phyloP scores from a whole-genome alignment of 2,113 vertebrate species.

The Tragulus kanchil region DNA sequence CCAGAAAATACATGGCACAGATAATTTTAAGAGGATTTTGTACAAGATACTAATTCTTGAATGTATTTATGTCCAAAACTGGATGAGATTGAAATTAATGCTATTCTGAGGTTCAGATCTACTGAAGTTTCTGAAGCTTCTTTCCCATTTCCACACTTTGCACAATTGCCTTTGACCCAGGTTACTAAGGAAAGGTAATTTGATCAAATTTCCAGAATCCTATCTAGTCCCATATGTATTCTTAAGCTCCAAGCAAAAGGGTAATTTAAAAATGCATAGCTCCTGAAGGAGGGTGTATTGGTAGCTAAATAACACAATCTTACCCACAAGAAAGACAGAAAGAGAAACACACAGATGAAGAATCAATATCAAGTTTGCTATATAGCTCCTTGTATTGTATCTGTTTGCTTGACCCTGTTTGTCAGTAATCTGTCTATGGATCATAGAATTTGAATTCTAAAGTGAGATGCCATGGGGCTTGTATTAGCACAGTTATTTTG shows the following conservation, averaged over 20 bases:
- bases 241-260: neutral
- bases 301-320: neutral
- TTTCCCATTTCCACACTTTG: neutral
- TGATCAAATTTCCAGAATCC: neutral
- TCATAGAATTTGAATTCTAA: neutral
- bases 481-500: neutral
- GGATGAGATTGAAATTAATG: neutral
- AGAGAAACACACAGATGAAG: neutral
- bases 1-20: neutral
- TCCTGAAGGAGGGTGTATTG: neutral
- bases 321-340: neutral
- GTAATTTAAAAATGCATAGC: neutral
- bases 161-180: neutral
- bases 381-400: neutral
- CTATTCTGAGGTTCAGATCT: neutral
- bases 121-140: neutral
- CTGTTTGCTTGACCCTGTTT: neutral
- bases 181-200: neutral
- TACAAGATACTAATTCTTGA: neutral
- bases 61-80: neutral
- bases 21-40: neutral
- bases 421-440: neutral
- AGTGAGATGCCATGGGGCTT: neutral
- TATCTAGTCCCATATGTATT: neutral
- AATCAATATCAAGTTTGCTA: neutral